Base-by-base conservation (phyloP, 1,140 invertebrate species). In the Arion vulgaris region DNA sequence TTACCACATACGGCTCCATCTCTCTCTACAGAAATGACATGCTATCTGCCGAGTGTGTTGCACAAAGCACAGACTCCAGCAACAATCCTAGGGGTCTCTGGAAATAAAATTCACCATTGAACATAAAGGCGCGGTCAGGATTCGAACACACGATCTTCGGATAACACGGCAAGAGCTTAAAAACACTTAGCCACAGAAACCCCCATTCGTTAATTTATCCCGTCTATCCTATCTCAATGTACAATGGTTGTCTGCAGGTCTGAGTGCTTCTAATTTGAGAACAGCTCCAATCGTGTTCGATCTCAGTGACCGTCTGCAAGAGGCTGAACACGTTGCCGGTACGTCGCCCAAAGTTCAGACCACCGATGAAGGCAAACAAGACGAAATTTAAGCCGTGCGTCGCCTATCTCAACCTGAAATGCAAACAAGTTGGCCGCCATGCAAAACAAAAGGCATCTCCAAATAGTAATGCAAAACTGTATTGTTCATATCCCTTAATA, bases 401-500 rank as follows among this genome's bases (percentile, higher is more conserved):
- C 5, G 62, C 62, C 62, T 66, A 66, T 32, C 62, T 66, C 62
- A 17, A 66, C 62, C 62, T 32, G 28, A 66, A 66, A 17, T 34
- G 62, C 28, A 66, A 66, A 66, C 28, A 66, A 32, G 62, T 32
- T 66, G 62, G 62, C 32, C 62, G 62, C 62, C 62, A 23, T 66
- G 28, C 62, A 9, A 66, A 28, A 66, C 62, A 66, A 32, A 66
- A 34, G 62, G n/a, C 17, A 32, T 9, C 62, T 28, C n/a, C 28
- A 11, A 7, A 32, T n/a, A 66, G 62, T 15, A 66, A 66, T 28
- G 62, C 28, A 32, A 34, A 66, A 32, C n/a, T n/a, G n/a, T 66
- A 34, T 66, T 66, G 62, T 66, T 17, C 28, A 5, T 28, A 5
- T 66, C 28, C 62, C 62, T 66, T 66, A 66, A 66, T 66, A 66